Conservation (phyloP, 2,113 vertebrate species). For the Hylia prasina region DNA sequence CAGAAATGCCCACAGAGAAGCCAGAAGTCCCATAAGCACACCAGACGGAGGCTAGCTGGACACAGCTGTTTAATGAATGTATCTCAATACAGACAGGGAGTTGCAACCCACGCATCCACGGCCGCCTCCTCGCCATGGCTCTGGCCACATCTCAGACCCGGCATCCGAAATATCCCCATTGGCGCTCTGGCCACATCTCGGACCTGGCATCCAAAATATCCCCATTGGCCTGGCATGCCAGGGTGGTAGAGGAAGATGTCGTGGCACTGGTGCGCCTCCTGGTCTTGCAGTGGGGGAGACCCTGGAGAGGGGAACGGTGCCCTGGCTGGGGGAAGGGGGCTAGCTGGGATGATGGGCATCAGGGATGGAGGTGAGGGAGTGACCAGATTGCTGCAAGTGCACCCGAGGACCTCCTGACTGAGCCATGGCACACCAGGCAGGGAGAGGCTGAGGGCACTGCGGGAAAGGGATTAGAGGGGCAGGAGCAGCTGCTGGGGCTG, state of each 20-base stretch:
- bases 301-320: neutral
- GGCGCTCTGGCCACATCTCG: neutral
- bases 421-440: neutral
- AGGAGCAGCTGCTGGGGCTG: neutral
- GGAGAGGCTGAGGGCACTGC: neutral
- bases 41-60: neutral
- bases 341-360: accelerated
- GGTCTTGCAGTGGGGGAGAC: neutral
- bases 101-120: neutral
- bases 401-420: accelerated
- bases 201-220: constrained; percentile 16
- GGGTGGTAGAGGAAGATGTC: neutral
- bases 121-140: neutral
- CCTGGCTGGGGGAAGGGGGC: neutral
- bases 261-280: neutral
- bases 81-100: neutral
- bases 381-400: neutral
- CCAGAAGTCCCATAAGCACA: neutral
- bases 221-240: neutral
- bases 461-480: neutral
- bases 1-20: neutral
- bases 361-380: neutral
- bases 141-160: constrained; percentile 2
- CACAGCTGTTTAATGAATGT: constrained; percentile 63
- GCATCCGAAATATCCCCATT: constrained; percentile 19